phyloP scores from a whole-genome alignment of 1,140 invertebrate genomes.

The Nautilus pompilius region DNA sequence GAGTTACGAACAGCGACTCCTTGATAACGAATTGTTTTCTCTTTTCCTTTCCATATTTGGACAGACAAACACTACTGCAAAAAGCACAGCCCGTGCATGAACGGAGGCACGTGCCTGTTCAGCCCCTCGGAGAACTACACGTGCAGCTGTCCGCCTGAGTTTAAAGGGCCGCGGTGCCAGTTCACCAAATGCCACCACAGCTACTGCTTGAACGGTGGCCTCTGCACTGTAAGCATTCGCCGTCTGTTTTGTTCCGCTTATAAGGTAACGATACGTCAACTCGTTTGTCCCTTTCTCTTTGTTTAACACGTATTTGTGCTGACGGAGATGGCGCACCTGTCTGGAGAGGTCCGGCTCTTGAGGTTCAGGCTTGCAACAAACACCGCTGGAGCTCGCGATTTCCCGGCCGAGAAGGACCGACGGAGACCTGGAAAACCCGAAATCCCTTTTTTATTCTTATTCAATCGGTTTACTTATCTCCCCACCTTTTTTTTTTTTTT shows the following conservation, averaged over 20 bases:
- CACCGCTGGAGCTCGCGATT: background rate
- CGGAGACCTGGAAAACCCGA: background rate
- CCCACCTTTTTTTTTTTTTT: conserved; percentile 42
- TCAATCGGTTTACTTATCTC: conserved; percentile 50
- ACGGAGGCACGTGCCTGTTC: conserved; percentile 83
- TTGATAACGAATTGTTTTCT: background rate
- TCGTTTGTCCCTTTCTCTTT: too few relatives aligned
- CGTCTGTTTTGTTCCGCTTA: too few relatives aligned
- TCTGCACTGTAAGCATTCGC: conserved; percentile 80
- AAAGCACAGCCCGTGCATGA: conserved; percentile 87
- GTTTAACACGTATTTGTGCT: too few relatives aligned
- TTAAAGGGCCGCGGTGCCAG: conserved; percentile 94
- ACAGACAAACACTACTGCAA: conserved; percentile 94
- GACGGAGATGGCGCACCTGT: too few relatives aligned
- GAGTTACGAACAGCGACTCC: background rate
- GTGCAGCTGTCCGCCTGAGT: conserved; percentile 80
- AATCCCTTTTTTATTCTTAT: background rate
- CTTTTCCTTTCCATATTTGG: conserved; percentile 9
- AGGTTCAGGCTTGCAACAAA: too few relatives aligned
- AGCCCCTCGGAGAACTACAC: conserved; percentile 29
- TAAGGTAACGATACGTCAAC: too few relatives aligned
- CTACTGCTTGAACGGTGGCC: conserved; percentile 78
- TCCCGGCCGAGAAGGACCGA: background rate
- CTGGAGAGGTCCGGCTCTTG: too few relatives aligned
- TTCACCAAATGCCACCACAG: conserved; percentile 85